Conservation (phyloP, 1,140 invertebrate species). For the Dreissena rostriformis region DNA sequence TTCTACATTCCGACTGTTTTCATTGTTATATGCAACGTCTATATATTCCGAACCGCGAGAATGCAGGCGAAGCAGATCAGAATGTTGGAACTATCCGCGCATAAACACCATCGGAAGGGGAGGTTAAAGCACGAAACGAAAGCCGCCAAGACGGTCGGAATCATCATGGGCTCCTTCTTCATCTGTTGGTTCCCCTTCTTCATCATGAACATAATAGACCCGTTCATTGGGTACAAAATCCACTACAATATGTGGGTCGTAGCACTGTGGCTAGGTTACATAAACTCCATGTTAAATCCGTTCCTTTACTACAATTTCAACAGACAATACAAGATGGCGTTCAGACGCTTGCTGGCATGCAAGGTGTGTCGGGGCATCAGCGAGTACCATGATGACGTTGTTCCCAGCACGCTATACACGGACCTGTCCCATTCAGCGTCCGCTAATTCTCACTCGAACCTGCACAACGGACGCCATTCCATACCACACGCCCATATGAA, state of each 20-base stretch:
- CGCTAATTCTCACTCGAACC: constrained; percentile 34
- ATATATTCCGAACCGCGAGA: constrained; percentile 85
- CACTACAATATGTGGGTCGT: constrained; percentile 72
- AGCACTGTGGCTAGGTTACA: constrained; percentile 87
- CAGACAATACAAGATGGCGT: constrained; percentile 95
- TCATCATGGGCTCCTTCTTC: constrained; percentile 79
- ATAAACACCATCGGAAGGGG: constrained; percentile 68
- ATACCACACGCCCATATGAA: constrained; percentile 40
- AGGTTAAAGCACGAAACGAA: constrained; percentile 82
- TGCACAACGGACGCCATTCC: constrained; percentile 27
- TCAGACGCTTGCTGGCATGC: constrained; percentile 82
- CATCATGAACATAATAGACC: constrained; percentile 80
- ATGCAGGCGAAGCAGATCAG: constrained; percentile 75
- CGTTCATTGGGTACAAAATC: constrained; percentile 76
- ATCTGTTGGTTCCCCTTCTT: constrained; percentile 82
- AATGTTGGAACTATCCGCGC: constrained; percentile 70
- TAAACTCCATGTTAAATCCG: constrained; percentile 96
- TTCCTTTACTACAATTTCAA: constrained; percentile 92
- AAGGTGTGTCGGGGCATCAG: constrained; percentile 73
- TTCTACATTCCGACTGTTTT: constrained; percentile 97
- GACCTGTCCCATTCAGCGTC: constrained; percentile 50
- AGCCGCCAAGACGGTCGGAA: constrained; percentile 83
- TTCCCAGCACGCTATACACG: constrained; percentile 56
- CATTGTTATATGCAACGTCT: constrained; percentile 97
- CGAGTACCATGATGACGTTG: constrained; percentile 70